Percentiles rank a stretch among this genome's conserved stretches.
These are phyloP conservation scores for Sitophilus oryzae DNA, from an alignment of 1,140 invertebrate species.

Conservation along the genomic window DNA sequence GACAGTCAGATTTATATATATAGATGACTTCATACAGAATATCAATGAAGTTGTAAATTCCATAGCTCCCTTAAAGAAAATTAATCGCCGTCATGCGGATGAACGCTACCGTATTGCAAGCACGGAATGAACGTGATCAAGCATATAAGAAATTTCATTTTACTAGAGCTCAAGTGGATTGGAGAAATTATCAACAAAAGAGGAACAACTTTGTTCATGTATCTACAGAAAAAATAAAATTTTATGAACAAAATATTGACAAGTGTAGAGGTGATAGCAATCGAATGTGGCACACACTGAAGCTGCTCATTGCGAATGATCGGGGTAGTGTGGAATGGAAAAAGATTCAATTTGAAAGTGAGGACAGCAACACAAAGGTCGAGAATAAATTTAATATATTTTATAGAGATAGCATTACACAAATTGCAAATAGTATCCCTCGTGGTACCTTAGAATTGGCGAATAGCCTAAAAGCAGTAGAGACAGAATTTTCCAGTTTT, in stretches of 20 bases:
- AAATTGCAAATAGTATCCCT: no score
- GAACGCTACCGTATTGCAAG: not conserved
- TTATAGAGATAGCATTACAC: no score
- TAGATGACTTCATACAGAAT: no score
- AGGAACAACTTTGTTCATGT: not conserved
- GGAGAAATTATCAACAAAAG: constrained; percentile 8
- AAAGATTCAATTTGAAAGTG: no score
- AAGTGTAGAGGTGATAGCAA: constrained; percentile 5
- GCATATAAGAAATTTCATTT: constrained; percentile 10
- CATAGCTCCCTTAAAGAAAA: constrained; percentile 10
- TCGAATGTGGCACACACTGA: constrained; percentile 17
- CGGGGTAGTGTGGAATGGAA: not conserved
- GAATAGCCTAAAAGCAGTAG: no score
- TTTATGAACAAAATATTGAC: constrained; percentile 12
- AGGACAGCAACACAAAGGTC: no score
- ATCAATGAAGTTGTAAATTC: constrained; percentile 10
- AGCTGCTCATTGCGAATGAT: not conserved
- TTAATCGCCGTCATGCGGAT: not conserved
- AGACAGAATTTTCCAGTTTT: no score
- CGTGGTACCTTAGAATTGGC: no score
- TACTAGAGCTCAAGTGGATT: constrained; percentile 3
- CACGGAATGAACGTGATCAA: constrained; percentile 5
- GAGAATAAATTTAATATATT: no score
- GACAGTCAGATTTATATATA: no score
- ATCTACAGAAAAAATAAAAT: constrained; percentile 12